Conservation (phyloP, 2,113 vertebrate species). For the Pachyramphus minor region DNA sequence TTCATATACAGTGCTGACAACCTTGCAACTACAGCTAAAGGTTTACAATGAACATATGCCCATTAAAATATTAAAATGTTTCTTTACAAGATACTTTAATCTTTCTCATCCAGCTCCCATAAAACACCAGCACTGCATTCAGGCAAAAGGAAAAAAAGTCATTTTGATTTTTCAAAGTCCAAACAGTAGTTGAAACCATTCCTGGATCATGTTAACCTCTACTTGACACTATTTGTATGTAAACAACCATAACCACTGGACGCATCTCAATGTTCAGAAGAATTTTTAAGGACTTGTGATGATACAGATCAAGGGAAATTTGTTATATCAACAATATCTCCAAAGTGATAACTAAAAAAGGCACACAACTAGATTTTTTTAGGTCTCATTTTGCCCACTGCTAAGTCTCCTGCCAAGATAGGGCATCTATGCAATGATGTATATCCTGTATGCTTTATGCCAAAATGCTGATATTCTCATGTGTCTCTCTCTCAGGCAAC, state of each 20-base stretch:
- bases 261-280: neutral
- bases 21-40: neutral
- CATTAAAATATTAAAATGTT: neutral
- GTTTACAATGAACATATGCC: neutral
- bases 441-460: neutral
- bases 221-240: neutral
- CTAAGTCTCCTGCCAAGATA: neutral
- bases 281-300: neutral
- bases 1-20: neutral
- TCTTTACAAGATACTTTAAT: neutral
- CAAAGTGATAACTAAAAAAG: neutral
- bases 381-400: neutral
- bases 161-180: neutral
- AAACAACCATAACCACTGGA: neutral
- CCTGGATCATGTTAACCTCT: neutral
- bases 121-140: neutral
- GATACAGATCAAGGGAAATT: neutral
- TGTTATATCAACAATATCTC: neutral
- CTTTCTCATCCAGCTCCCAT: neutral
- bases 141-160: neutral
- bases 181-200: neutral
- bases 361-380: neutral
- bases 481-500: neutral
- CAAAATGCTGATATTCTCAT: neutral
- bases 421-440: rapidly evolving